Percentiles rank a stretch among this genome's conserved stretches.
Evolutionary conservation across 2,888 invertebrate species (phyloP).

Genomic region (Drosophila macrospina): DNA sequence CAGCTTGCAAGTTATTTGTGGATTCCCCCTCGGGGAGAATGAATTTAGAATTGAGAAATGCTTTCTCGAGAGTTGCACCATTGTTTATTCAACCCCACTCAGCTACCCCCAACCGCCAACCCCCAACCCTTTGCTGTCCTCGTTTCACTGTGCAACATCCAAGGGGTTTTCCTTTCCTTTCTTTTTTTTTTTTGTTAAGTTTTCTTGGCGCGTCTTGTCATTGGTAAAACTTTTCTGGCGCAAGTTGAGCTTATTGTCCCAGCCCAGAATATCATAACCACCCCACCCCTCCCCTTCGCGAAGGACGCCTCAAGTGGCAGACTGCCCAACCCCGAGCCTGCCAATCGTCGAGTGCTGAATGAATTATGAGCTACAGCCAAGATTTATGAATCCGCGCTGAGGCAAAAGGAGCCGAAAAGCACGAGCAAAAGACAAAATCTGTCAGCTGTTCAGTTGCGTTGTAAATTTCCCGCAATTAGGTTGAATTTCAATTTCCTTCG

Average conservation of each 20-base stretch:
- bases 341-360: constrained; percentile 78
- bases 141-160: background rate
- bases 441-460: constrained; percentile 77
- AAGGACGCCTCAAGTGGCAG: constrained; percentile 15
- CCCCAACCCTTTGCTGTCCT: constrained; percentile 8
- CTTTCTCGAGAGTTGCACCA: constrained; percentile 38
- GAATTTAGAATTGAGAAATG: constrained; percentile 21
- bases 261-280: constrained; percentile 18
- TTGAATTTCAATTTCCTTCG: constrained; percentile 83
- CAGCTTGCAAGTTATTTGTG: constrained; percentile 33
- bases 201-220: constrained; percentile 56
- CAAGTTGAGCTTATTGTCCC: constrained; percentile 60
- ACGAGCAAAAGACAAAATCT: constrained; percentile 56
- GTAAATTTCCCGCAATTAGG: constrained; percentile 84
- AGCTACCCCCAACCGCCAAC: constrained; percentile 4
- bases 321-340: constrained; percentile 37
- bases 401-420: constrained; percentile 56
- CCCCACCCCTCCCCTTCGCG: constrained; percentile 3
- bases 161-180: constrained; percentile 36
- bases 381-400: constrained; percentile 80
- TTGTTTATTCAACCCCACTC: constrained; percentile 54
- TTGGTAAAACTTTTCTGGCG: constrained; percentile 59
- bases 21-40: background rate
- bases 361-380: constrained; percentile 83
- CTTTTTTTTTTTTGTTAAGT: background rate